Base-by-base conservation (phyloP, 1,140 invertebrate species). In the Scaptomyza hsui region DNA sequence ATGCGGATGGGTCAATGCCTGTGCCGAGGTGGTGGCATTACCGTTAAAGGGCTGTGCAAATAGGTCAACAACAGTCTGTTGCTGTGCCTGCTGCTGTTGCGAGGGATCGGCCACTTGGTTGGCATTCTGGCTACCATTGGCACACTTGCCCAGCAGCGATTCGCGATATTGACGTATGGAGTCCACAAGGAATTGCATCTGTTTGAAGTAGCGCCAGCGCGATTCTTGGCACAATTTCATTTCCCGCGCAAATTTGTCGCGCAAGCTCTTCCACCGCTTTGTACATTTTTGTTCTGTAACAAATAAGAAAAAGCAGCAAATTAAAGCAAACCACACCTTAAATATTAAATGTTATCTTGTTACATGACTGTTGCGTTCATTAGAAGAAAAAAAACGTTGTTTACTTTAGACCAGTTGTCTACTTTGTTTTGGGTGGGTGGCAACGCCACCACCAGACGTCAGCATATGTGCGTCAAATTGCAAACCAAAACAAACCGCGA, bases 201-300 rank as follows among this genome's bases (percentile, higher is more conserved):
- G 89, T 55, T 90, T 90, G 37, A 90, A 90, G 56, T 90, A 90
- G 41, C 89, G 89, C 89, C 89, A 90, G 53, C 89, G 89, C 35
- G 89, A 90, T 73, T 90, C 89, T 57, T 89, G 85, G 51, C 85
- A 89, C 39, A 90, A 47, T 69, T 90, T 90, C 89, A 90, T 90
- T 65, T 90, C 89, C 16, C 89, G 81, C 7, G 89, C 89, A 59
- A 90, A 90, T 70, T 90, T 90, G 44, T 90, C 89, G 10, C 89
- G 89, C 52, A 90, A 53, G 55, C 89, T 90, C 53, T 90, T 90
- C 89, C 89, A 90, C 4, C 89, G 89, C 51, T 90, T 90, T 56
- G 89, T 90, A 67, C 89, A 90, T 81, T 90, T 90, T 90, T 90
- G 89, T 76, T 90, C 89, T 90, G 24, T 2, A 72, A 44, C 5